Conservation (phyloP, 2,113 vertebrate species). For the Leptobrachium ailaonicum region DNA sequence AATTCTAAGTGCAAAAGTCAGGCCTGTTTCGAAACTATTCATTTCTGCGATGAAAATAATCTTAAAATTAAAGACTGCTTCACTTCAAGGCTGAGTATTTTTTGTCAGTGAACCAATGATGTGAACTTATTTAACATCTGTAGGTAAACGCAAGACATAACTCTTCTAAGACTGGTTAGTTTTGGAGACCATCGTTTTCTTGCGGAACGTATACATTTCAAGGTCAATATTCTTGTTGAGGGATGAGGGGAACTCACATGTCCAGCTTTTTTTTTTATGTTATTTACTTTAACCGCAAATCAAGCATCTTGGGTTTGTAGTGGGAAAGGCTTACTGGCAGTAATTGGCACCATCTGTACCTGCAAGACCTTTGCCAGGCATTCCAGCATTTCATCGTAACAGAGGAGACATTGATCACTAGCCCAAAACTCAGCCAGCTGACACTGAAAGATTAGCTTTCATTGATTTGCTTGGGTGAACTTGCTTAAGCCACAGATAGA, state of each 20-base stretch:
- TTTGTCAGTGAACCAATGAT: too few relatives aligned
- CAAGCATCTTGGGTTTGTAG: constrained; percentile 76
- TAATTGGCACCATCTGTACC: constrained; percentile 89
- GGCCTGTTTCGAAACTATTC: too few relatives aligned
- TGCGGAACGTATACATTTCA: too few relatives aligned
- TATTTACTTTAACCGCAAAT: constrained; percentile 75
- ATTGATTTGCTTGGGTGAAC: constrained; percentile 85
- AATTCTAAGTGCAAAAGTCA: too few relatives aligned
- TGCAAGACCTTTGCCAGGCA: constrained; percentile 77
- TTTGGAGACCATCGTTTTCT: too few relatives aligned
- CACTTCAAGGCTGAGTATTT: too few relatives aligned
- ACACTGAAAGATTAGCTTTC: constrained; percentile 83
- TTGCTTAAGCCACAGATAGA: constrained; percentile 67
- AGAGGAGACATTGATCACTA: constrained; percentile 79
- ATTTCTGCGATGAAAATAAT: too few relatives aligned
- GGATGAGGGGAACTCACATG: constrained; percentile 72
- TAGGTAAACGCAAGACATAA: too few relatives aligned
- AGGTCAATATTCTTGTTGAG: constrained; percentile 43
- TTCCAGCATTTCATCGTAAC: constrained; percentile 77
- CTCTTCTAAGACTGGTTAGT: too few relatives aligned
- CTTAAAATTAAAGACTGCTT: too few relatives aligned
- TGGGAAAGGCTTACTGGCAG: constrained; percentile 77
- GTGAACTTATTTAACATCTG: too few relatives aligned
- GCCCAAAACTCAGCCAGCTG: constrained; percentile 76
- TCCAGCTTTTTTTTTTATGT: constrained; percentile 68